These are phyloP conservation scores for Clarias pachynema DNA, from an alignment of 2,797 vertebrate species.

Conservation along the genomic window DNA sequence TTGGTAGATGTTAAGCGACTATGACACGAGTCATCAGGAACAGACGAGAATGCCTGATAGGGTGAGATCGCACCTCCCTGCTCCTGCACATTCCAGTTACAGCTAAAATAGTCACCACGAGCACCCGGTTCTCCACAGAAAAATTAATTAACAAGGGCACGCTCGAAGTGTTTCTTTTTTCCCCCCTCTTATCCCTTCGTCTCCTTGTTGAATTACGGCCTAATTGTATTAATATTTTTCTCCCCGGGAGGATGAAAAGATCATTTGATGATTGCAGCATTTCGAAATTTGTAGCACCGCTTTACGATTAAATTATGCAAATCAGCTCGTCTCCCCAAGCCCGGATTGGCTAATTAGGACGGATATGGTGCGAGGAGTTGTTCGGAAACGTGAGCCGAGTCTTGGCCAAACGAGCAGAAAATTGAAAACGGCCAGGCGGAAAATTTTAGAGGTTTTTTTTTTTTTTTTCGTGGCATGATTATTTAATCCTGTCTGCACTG, in stretches of 20 bases:
- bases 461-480: constrained; percentile 46
- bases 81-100: constrained; percentile 81
- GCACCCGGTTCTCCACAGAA: constrained; percentile 99
- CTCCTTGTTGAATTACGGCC: constrained; percentile 85
- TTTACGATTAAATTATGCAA: constrained; percentile 99
- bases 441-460: constrained; percentile 81
- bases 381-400: constrained; percentile 88
- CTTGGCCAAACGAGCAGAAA: constrained; percentile 89
- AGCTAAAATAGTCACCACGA: constrained; percentile 97
- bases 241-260: constrained; percentile 95
- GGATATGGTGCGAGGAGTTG: constrained; percentile 87
- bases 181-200: constrained; percentile 38
- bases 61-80: constrained; percentile 75
- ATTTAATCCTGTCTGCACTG: constrained; percentile 36
- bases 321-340: constrained; percentile 93
- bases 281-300: constrained; percentile 90
- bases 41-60: constrained; percentile 79
- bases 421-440: constrained; percentile 88
- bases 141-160: constrained; percentile 99
- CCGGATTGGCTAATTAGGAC: constrained; percentile 95
- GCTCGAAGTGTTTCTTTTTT: constrained; percentile 81
- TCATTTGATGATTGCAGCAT: constrained; percentile 99
- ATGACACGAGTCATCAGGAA: constrained; percentile 75
- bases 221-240: constrained; percentile 99
- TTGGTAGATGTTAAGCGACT: constrained; percentile 47